Base-by-base conservation (phyloP, 2,888 invertebrate species). In the Isoperla grammatica region DNA sequence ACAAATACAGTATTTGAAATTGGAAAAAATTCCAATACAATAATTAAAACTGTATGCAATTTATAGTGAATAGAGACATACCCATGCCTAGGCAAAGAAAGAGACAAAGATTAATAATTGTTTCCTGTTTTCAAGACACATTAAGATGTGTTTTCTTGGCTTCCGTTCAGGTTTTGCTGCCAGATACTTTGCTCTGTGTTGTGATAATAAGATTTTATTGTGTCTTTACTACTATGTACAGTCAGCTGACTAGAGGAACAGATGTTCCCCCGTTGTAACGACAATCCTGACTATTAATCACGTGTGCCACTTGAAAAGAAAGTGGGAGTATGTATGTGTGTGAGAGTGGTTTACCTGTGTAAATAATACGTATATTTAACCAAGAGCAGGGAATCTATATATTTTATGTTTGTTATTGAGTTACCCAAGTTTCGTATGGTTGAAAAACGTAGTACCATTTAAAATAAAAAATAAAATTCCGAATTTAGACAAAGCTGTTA, bases 381-480 rank as follows among this genome's bases (percentile, higher is more conserved):
- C 57, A 50, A 48, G 49, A 55, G 50, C 57, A 59, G 53, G 29
- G 56, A 56, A 57, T 60, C 57, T 63, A 63, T 63, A 63, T 63
- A 63, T 63, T 63, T 64, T 64, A 64, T 64, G 64, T 64, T 64
- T 56, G 50, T 64, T 64, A 62, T 64, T 64, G 61, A 62, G 59
- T 61, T 58, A 56, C 59, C 57, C 59, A 61, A 61, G 54, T 62
- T 61, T 64, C 54, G 19, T 57, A 57, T 53, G 61, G 59, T 59
- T 61, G 61, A 61, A 57, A 61, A 63, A 57, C 61, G 58, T 62
- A 64, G 64, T 43, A 60, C 56, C 57, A 29, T 29, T 54, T 59
- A 62, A 64, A 40, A 53, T 19, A 22, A 19, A 17, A 53, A 53
- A 13, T 15, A 53, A 37, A 53, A 53, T 37, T 53, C 53, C 53